Evolutionary conservation across 64 coral and sea anemone genomes (phyloP), one percentile per base, ranked within the genome.

Genomic region (Trachythela sp.): DNA sequence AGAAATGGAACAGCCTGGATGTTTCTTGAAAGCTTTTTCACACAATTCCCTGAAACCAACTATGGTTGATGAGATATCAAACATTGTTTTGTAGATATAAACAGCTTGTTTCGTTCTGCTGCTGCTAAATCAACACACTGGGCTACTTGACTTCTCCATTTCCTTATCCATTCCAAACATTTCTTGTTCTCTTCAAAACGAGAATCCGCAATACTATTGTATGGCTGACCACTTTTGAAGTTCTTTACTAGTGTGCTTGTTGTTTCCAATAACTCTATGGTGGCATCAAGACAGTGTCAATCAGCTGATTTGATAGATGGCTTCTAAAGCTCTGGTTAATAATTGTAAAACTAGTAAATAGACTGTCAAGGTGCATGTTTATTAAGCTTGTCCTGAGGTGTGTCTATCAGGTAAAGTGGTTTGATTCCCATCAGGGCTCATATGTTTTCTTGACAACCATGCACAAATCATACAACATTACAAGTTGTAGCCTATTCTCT

Each of bases 1-100:
- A 20, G 36, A 70, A 9, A 90, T 27, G 0, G 24, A 14, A 59
- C 42, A 83, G 3, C 76, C 88, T 20, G 40, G 72, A 48, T 84
- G 48, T 18, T 84, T 22, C 4, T 24, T 20, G 32, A 90, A 84
- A 9, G 51, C 0, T 20, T 50, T 7, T 54, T 60, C 29, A 48
- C 88, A 90, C 11, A 90, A 60, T 20, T 59, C 26, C 36, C 43
- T 54, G 36, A 90, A 90, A 9, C 88, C 88, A 90, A 90, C 8
- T 18, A 90, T 30, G 38, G 43, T 84, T 24, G 88, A 90, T 11
- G 27, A 56, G 2, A 90, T 6, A 42, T 90, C 88, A 84, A 84
- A 83, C 75, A 33, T 84, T 17, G 77, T 84, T 42, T 84, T 70
- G 39, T 45, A 6, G 88, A 36, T 9, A 84, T 39, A 49, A 90